Evolutionary conservation across 2,797 vertebrate species (phyloP).

Genomic region (Furcifer pardalis): DNA sequence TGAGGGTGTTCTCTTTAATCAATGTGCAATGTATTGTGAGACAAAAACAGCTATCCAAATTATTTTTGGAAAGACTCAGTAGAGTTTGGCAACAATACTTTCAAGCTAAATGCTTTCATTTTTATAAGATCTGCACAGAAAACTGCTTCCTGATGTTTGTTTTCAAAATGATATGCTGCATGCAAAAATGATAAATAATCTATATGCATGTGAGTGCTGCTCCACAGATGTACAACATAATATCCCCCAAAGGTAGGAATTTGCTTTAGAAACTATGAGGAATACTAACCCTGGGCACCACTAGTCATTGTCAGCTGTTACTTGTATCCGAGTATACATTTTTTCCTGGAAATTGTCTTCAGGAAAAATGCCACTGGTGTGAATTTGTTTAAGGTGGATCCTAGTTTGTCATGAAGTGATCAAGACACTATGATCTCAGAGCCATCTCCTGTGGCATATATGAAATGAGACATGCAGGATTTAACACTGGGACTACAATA

Average conservation of each 20-base stretch:
- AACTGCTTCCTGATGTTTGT: constrained; percentile 3
- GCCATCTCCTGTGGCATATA: too few relatives aligned
- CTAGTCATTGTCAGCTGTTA: too few relatives aligned
- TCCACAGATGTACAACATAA: background rate
- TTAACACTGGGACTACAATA: too few relatives aligned
- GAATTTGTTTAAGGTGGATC: too few relatives aligned
- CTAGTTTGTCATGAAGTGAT: too few relatives aligned
- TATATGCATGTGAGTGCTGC: background rate
- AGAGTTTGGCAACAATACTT: constrained; percentile 4
- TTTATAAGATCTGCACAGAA: constrained; percentile 12
- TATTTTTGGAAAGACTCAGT: background rate
- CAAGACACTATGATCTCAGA: too few relatives aligned
- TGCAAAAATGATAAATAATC: background rate
- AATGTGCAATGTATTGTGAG: background rate
- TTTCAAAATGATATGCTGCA: constrained; percentile 16
- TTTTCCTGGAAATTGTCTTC: too few relatives aligned
- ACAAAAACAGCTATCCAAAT: background rate
- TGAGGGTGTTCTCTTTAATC: constrained; percentile 13
- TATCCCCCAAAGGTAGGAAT: background rate
- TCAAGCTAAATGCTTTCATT: constrained; percentile 22
- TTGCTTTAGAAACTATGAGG: background rate
- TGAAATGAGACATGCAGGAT: too few relatives aligned
- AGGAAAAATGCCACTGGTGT: too few relatives aligned
- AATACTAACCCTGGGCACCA: background rate
- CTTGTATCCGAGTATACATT: too few relatives aligned